Conservation (phyloP, 2,113 vertebrate species). For the Podarcis muralis region DNA sequence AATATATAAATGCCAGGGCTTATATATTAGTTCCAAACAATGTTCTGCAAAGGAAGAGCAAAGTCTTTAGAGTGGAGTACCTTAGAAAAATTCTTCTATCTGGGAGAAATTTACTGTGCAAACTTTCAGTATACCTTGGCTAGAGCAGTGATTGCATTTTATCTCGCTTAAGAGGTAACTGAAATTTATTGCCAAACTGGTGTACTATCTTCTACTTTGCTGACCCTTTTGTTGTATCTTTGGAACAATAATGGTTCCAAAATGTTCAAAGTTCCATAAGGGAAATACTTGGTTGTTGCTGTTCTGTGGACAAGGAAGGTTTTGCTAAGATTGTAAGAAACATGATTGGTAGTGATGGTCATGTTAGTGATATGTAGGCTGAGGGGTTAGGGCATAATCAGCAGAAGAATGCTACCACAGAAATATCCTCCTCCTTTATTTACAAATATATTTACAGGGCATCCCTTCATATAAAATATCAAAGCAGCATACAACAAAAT, state of each 20-base stretch:
- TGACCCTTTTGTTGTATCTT: slow-evolving; percentile 32
- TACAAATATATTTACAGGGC: too few relatives aligned
- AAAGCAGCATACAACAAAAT: too few relatives aligned
- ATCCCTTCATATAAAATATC: too few relatives aligned
- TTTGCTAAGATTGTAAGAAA: not conserved
- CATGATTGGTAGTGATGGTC: not conserved
- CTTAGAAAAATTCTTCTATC: too few relatives aligned
- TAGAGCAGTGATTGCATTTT: not conserved
- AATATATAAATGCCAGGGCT: too few relatives aligned
- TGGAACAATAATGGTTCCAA: slow-evolving; percentile 19
- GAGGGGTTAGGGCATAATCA: too few relatives aligned
- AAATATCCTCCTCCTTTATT: too few relatives aligned
- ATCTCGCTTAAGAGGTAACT: not conserved
- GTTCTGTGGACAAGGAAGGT: not conserved
- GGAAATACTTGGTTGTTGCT: not conserved
- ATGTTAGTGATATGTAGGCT: too few relatives aligned
- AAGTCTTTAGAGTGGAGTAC: too few relatives aligned
- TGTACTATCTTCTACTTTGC: slow-evolving; percentile 9
- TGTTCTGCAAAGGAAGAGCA: too few relatives aligned
- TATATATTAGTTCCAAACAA: too few relatives aligned
- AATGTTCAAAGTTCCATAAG: not conserved
- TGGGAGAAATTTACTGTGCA: not conserved
- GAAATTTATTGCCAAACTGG: not conserved
- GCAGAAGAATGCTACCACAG: too few relatives aligned
- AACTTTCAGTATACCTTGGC: not conserved